Base-by-base conservation (phyloP, 2,797 vertebrate genomes). In the Limosa lapponica region DNA sequence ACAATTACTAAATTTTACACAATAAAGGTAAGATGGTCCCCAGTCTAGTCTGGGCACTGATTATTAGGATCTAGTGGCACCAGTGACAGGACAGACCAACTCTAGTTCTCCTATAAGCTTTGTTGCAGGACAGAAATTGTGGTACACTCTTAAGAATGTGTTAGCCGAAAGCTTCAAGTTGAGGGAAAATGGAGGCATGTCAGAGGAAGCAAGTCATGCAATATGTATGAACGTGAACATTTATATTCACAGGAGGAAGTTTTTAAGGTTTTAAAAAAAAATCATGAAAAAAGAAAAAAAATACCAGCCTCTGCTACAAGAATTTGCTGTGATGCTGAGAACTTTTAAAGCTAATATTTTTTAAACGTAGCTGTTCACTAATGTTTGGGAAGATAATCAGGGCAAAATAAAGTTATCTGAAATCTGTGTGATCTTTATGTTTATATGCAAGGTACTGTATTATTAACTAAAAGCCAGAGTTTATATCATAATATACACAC, bases 401-500 rank as follows among this genome's bases (percentile, higher is more conserved):
- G 20, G 10, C 13, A 32, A 80, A 85, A 78, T 16, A 11, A 64
- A 37, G 6, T 20, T 82, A n/a, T 23, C 3, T 73, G 34, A 78
- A 71, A n/a, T 66, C 23, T 37, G 2, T 58, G 20, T 54, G 34
- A 62, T 51, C 23, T 66, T 79, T 23, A 65, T 18, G 6, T 70
- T 57, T 10, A 18, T n/a, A 66, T 67, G 17, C 8, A 27, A 48
- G 20, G 14, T 49, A 37, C 18, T 48, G 8, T 41, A 57, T 57
- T 74, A 61, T 52, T 32, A 66, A 65, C 6, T 8, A 24, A 70
- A 86, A 58, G 6, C 28, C 43, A 74, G 34, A 25, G 18, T 23
- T 44, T 4, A 2, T 23, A 58, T 10, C 0, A 2, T 44, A 32
- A 25, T 18, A 58, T 6, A 32, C 4, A 13, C 13, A 15, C 11